Percentiles rank a stretch among this genome's conserved stretches.
Evolutionary conservation across 2,888 invertebrate species (phyloP).

Genomic region (Ommatoiulus sabulosus): DNA sequence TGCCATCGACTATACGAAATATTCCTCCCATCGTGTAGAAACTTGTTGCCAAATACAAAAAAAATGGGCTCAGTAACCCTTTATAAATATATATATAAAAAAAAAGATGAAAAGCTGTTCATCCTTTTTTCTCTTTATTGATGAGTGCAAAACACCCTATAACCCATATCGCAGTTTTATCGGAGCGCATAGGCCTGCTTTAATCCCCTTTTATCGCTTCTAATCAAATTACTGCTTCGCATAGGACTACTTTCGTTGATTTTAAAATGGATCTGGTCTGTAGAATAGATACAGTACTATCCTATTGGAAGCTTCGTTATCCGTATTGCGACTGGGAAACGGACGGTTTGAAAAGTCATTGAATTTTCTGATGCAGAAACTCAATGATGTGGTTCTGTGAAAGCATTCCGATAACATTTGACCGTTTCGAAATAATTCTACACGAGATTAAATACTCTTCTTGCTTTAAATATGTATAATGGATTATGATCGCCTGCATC

Average conservation of each 20-base stretch:
- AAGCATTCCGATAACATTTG: too few relatives aligned
- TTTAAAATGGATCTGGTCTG: background rate
- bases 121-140: background rate
- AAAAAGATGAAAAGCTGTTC: background rate
- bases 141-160: background rate
- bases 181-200: conserved; percentile 14
- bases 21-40: too few relatives aligned
- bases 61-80: background rate
- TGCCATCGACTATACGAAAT: background rate
- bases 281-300: too few relatives aligned
- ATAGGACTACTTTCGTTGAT: background rate
- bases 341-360: too few relatives aligned
- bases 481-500: too few relatives aligned
- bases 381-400: too few relatives aligned
- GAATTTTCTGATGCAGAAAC: too few relatives aligned
- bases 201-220: conserved; percentile 23
- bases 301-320: too few relatives aligned
- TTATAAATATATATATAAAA: background rate
- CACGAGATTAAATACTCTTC: too few relatives aligned
- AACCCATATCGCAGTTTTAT: conserved; percentile 1
- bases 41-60: conserved; percentile 18
- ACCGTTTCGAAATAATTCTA: too few relatives aligned
- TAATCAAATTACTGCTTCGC: background rate
- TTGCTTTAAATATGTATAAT: too few relatives aligned
- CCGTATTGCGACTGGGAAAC: too few relatives aligned